Percentiles rank a stretch among this genome's conserved stretches.
Conservation (phyloP, 2,797 vertebrate species). For the Phalanger gymnotis region DNA sequence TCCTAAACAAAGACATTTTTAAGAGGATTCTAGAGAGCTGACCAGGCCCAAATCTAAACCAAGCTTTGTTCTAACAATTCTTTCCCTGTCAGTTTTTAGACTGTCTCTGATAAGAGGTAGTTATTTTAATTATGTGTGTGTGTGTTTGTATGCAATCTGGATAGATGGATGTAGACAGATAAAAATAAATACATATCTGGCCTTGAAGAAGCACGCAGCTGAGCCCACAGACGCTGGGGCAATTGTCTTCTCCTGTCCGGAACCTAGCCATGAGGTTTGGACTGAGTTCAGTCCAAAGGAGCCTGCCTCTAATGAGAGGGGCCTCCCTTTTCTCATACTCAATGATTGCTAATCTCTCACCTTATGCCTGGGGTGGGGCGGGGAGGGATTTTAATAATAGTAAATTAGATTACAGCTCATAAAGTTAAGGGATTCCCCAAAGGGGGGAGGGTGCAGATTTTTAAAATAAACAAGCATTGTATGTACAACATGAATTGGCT, state of each 20-base stretch:
- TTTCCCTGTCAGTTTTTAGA: constrained; percentile 18
- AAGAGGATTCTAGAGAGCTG: background rate
- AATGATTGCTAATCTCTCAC: background rate
- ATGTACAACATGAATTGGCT: background rate
- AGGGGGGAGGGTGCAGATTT: background rate
- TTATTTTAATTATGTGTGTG: background rate
- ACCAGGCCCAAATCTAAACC: background rate
- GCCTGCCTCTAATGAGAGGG: background rate
- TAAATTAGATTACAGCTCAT: background rate
- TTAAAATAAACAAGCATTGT: background rate
- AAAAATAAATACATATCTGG: background rate
- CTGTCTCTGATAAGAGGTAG: background rate
- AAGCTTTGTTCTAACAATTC: constrained; percentile 22
- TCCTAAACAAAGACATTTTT: constrained; percentile 1
- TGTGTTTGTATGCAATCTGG: background rate
- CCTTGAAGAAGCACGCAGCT: background rate
- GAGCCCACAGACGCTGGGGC: background rate
- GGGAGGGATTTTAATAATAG: background rate
- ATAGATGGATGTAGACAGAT: background rate
- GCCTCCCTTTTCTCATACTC: background rate
- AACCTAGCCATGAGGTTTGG: background rate
- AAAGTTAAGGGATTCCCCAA: background rate
- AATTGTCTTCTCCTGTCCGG: background rate
- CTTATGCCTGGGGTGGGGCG: background rate
- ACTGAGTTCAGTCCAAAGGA: background rate